A percentile compares a stretch with the other conserved stretches of the same genome.
Conservation (phyloP, 2,888 invertebrate species). For the Caenorhabditis sp. region DNA sequence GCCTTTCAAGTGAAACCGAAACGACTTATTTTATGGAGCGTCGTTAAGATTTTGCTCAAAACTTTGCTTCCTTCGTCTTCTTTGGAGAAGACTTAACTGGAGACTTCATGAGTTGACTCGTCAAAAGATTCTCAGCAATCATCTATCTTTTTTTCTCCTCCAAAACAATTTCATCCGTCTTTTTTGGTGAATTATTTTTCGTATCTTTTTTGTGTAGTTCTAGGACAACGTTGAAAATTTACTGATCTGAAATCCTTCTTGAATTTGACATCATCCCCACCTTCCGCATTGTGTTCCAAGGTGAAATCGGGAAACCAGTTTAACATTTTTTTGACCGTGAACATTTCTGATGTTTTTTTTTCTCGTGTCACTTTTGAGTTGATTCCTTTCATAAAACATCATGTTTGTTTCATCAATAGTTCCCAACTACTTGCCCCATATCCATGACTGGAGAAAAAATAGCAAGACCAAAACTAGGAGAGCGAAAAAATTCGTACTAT, state of each 20-base stretch:
- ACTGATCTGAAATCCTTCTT: too few species aligned
- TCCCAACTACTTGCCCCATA: background rate
- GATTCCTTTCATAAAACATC: background rate
- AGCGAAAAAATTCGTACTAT: slow-evolving; percentile 40
- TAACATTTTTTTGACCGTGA: too few species aligned
- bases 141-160: slow-evolving; percentile 29
- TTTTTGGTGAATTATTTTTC: slow-evolving; percentile 15
- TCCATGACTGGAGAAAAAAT: background rate
- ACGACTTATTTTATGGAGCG: slow-evolving; percentile 55
- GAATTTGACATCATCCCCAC: too few species aligned
- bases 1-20: slow-evolving; percentile 47
- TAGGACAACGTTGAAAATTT: too few species aligned
- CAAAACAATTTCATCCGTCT: slow-evolving; percentile 25
- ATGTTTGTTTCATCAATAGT: slow-evolving; percentile 16
- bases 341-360: too few species aligned
- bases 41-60: slow-evolving; percentile 63
- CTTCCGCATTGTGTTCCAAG: too few species aligned
- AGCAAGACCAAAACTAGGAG: background rate
- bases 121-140: slow-evolving; percentile 57
- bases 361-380: slow-evolving; percentile 10
- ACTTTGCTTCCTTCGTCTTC: slow-evolving; percentile 44
- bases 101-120: slow-evolving; percentile 41
- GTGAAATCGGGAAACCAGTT: too few species aligned
- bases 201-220: too few species aligned
- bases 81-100: slow-evolving; percentile 33